Evolutionary conservation across 2,888 invertebrate species (phyloP).

Genomic region (Hoplodrina blanda): DNA sequence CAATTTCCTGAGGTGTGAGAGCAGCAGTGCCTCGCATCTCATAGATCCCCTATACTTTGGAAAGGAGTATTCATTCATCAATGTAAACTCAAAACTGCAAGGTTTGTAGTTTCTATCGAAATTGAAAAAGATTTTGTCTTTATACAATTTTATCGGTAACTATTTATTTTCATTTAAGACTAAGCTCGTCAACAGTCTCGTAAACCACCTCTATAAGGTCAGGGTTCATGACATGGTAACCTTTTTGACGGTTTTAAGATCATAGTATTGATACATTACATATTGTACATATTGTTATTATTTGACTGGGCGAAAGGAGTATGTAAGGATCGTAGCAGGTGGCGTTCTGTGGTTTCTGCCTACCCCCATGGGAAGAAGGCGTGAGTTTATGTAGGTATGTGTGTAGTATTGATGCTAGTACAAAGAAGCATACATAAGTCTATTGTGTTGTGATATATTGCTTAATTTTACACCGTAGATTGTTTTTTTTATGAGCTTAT

Average conservation of each 20-base stretch:
- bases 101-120: constrained; percentile 10
- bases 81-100: constrained; percentile 36
- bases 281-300: no score
- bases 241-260: background rate
- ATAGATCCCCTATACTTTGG: constrained; percentile 68
- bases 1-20: constrained; percentile 83
- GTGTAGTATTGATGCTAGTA: background rate
- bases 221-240: background rate
- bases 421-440: background rate
- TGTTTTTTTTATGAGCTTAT: background rate
- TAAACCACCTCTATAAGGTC: background rate
- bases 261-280: background rate
- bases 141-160: background rate
- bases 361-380: no score
- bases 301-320: no score
- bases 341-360: no score
- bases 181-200: background rate
- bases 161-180: constrained; percentile 6
- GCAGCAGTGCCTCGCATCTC: constrained; percentile 76
- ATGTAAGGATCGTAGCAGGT: no score
- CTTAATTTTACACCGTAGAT: background rate
- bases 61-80: constrained; percentile 54
- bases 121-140: background rate
- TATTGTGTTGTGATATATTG: background rate
- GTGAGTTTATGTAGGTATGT: no score